These are phyloP conservation scores for Atherinomorus stipes DNA, from an alignment of 2,113 vertebrate genomes.

Conservation along the genomic window DNA sequence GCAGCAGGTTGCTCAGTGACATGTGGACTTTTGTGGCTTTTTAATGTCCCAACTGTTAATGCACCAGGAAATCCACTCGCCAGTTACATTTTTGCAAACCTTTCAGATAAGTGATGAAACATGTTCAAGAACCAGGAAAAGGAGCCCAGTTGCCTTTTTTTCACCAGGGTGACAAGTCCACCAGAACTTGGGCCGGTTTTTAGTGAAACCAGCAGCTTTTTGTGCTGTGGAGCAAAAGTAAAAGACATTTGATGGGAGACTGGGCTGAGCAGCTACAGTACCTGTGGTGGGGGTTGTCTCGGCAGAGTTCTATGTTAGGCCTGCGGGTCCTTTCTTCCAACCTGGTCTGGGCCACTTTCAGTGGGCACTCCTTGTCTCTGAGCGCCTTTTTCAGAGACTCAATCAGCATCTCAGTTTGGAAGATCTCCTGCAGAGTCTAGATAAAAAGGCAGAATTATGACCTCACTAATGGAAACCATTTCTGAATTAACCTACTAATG, in stretches of 20 bases:
- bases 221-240: too few relatives aligned
- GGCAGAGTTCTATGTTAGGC: slow-evolving; percentile 92
- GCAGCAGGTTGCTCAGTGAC: too few relatives aligned
- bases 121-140: too few relatives aligned
- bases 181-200: too few relatives aligned
- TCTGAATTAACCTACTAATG: background rate
- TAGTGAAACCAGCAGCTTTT: too few relatives aligned
- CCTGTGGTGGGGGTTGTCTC: slow-evolving; percentile 89
- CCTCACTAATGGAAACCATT: background rate
- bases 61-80: too few relatives aligned
- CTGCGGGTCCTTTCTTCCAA: slow-evolving; percentile 90
- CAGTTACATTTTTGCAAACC: background rate
- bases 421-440: slow-evolving; percentile 93
- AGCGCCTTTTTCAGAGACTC: slow-evolving; percentile 89
- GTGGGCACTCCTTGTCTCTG: slow-evolving; percentile 85
- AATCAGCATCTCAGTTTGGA: slow-evolving; percentile 89
- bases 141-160: too few relatives aligned
- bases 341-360: slow-evolving; percentile 94
- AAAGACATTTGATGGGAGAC: too few relatives aligned
- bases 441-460: background rate
- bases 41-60: too few relatives aligned
- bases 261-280: slow-evolving; percentile 51
- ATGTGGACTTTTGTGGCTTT: too few relatives aligned
- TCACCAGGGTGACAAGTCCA: too few relatives aligned
- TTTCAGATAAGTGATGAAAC: too few relatives aligned